phyloP scores from a whole-genome alignment of 2,113 vertebrate species.

The Thermophis baileyi region DNA sequence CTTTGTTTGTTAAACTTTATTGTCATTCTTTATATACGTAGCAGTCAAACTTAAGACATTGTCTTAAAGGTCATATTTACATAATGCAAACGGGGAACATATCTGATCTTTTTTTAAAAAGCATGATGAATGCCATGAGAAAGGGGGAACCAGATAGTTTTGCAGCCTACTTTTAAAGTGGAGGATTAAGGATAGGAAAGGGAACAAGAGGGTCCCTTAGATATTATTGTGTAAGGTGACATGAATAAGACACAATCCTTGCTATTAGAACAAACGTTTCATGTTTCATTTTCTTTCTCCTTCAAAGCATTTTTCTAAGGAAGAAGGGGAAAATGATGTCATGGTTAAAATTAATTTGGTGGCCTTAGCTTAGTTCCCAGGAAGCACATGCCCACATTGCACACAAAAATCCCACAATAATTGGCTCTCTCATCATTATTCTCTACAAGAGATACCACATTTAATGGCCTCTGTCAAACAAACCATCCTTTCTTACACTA shows the following conservation, averaged over 20 bases:
- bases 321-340: conserved; percentile 38
- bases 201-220: background rate
- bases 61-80: background rate
- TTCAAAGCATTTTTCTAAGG: conserved; percentile 55
- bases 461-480: conserved; percentile 19
- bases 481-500: background rate
- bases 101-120: background rate
- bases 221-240: background rate
- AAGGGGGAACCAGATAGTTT: background rate
- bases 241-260: conserved; percentile 14
- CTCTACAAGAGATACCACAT: conserved; percentile 45
- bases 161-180: background rate
- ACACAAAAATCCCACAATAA: conserved; percentile 43
- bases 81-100: background rate
- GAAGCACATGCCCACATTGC: conserved; percentile 39
- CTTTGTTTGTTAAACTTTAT: background rate
- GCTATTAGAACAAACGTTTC: conserved; percentile 22
- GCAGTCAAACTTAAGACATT: background rate
- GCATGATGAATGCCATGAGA: background rate
- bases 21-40: background rate
- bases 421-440: conserved; percentile 65
- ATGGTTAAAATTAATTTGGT: conserved; percentile 63
- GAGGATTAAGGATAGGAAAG: background rate
- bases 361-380: conserved; percentile 44
- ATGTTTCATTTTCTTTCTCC: conserved; percentile 42